Percentiles rank a stretch among this genome's conserved stretches.
Conservation (phyloP, 2,113 vertebrate genomes). For the Paracanthobrama guichenoti region DNA sequence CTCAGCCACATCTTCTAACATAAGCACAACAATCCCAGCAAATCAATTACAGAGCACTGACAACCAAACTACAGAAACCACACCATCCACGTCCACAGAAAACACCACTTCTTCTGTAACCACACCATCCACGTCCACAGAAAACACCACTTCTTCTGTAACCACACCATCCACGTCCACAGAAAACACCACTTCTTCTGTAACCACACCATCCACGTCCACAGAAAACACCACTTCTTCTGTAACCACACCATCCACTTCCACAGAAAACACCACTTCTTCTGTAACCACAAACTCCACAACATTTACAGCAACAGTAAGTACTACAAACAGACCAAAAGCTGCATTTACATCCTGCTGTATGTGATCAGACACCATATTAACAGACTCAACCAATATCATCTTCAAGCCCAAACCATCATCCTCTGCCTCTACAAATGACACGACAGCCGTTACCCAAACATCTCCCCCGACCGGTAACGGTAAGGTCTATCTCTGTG, state of each 20-base stretch:
- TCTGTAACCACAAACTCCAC: not conserved
- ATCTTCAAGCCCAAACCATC: not conserved
- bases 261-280: not conserved
- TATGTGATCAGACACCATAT: conserved; percentile 1
- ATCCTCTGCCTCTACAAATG: not conserved
- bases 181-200: not conserved
- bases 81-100: not conserved
- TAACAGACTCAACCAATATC: not conserved
- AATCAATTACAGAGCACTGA: not conserved
- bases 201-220: not conserved
- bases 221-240: not conserved
- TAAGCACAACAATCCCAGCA: not conserved
- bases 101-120: not conserved
- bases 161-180: not conserved
- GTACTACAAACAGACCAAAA: not conserved
- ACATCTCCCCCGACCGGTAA: not conserved
- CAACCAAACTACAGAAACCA: not conserved
- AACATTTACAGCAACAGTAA: not conserved
- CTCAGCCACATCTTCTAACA: not conserved
- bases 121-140: not conserved
- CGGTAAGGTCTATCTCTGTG: not conserved
- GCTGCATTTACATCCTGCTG: not conserved
- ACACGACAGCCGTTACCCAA: not conserved
- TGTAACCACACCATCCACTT: not conserved
- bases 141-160: not conserved